phyloP scores from a whole-genome alignment of 2,113 vertebrate species.

The Odocoileus virginianus region DNA sequence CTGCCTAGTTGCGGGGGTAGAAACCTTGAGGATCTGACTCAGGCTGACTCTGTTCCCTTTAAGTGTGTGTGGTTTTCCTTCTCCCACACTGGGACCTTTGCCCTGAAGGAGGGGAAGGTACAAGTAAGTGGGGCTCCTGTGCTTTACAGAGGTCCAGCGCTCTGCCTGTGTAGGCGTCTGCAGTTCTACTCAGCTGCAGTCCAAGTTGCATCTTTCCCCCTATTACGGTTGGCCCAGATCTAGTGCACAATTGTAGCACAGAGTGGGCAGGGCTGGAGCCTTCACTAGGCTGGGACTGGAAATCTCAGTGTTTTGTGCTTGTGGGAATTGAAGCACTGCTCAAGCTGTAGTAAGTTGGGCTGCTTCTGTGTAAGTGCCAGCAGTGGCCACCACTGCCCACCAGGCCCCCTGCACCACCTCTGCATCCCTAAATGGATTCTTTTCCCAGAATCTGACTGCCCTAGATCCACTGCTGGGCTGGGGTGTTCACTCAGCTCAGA shows the following conservation, averaged over 20 bases:
- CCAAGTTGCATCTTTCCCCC: background rate
- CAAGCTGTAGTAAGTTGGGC: background rate
- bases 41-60: background rate
- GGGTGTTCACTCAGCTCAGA: background rate
- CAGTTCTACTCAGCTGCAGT: background rate
- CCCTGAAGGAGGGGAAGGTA: background rate
- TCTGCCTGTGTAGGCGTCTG: background rate
- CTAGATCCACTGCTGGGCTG: background rate
- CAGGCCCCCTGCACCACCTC: background rate
- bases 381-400: background rate
- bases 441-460: background rate
- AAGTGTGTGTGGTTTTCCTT: background rate
- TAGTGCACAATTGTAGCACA: background rate
- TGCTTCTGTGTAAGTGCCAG: background rate
- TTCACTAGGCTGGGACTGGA: background rate
- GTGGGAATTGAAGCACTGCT: background rate
- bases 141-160: background rate
- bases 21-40: background rate
- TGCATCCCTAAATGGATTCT: background rate
- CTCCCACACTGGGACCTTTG: background rate
- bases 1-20: background rate
- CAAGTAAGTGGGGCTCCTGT: background rate
- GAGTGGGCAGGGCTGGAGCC: background rate
- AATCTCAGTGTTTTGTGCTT: background rate
- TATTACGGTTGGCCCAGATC: background rate